Percentiles rank a stretch among this genome's conserved stretches.
These are phyloP conservation scores for Trissolcus japonicus DNA, from an alignment of 2,888 invertebrate genomes.

Conservation along the genomic window DNA sequence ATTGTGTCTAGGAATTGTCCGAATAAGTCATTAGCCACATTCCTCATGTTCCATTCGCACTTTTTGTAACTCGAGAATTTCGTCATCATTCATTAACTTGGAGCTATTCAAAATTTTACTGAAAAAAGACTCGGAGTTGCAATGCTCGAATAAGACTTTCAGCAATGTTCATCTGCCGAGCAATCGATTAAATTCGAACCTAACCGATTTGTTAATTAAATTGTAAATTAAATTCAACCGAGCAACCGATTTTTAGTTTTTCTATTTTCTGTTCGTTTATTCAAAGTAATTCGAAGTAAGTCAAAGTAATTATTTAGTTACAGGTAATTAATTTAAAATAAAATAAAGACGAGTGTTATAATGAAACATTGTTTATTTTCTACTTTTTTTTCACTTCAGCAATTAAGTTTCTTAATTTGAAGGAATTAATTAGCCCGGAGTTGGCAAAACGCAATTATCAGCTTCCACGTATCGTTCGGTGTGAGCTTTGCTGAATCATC, in stretches of 20 bases:
- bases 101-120: background rate
- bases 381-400: background rate
- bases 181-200: too few species aligned
- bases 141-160: background rate
- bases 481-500: slow-evolving; percentile 31
- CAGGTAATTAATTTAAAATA: too few species aligned
- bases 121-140: background rate
- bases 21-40: slow-evolving; percentile 45
- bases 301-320: background rate
- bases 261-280: background rate
- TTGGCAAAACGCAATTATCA: slow-evolving; percentile 26
- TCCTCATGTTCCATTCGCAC: slow-evolving; percentile 6
- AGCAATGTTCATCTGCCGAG: background rate
- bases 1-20: slow-evolving; percentile 30
- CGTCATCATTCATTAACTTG: slow-evolving; percentile 21
- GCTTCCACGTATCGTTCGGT: slow-evolving; percentile 25
- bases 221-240: background rate
- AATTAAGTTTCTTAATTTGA: slow-evolving; percentile 11
- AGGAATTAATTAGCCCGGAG: background rate
- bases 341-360: too few species aligned
- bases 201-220: background rate
- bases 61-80: slow-evolving; percentile 13
- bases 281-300: background rate
- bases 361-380: too few species aligned
- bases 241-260: background rate